Percentiles rank a stretch among this genome's conserved stretches.
phyloP scores from a whole-genome alignment of 2,888 invertebrate species.

The Tyria jacobaeae region DNA sequence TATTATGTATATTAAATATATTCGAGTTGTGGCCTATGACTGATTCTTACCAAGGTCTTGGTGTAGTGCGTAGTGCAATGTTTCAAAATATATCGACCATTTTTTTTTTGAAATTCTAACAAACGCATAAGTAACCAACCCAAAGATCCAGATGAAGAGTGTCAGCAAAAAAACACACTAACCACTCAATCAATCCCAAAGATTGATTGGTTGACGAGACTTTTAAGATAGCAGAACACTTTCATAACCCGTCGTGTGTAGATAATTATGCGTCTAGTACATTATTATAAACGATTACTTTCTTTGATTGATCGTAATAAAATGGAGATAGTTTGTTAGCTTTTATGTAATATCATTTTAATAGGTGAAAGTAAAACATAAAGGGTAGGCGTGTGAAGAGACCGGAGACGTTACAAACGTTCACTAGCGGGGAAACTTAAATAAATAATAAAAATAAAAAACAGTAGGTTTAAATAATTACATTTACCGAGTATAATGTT shows the following conservation, averaged over 20 bases:
- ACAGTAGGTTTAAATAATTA: too few species aligned
- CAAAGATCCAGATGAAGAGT: slow-evolving; percentile 44
- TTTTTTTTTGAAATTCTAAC: slow-evolving; percentile 10
- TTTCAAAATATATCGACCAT: not conserved
- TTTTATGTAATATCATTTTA: slow-evolving; percentile 40
- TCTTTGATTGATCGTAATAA: slow-evolving; percentile 48
- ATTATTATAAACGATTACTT: slow-evolving; percentile 46
- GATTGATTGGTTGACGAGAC: slow-evolving; percentile 44
- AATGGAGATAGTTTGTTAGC: slow-evolving; percentile 30
- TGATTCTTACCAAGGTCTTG: not conserved
- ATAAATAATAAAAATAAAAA: too few species aligned
- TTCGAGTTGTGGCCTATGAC: not conserved
- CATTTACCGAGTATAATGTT: too few species aligned
- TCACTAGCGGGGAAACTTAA: too few species aligned
- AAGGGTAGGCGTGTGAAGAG: not conserved
- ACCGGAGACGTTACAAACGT: not conserved
- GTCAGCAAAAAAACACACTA: slow-evolving; percentile 38
- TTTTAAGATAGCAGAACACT: slow-evolving; percentile 45
- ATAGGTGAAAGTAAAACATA: slow-evolving; percentile 36
- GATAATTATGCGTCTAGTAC: slow-evolving; percentile 37
- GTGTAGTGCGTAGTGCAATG: not conserved
- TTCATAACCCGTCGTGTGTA: slow-evolving; percentile 43
- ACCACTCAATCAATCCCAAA: slow-evolving; percentile 37
- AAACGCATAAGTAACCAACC: slow-evolving; percentile 17
- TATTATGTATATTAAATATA: not conserved